Conservation (phyloP, 2,888 invertebrate genomes). For the Eupithecia tripunctaria region DNA sequence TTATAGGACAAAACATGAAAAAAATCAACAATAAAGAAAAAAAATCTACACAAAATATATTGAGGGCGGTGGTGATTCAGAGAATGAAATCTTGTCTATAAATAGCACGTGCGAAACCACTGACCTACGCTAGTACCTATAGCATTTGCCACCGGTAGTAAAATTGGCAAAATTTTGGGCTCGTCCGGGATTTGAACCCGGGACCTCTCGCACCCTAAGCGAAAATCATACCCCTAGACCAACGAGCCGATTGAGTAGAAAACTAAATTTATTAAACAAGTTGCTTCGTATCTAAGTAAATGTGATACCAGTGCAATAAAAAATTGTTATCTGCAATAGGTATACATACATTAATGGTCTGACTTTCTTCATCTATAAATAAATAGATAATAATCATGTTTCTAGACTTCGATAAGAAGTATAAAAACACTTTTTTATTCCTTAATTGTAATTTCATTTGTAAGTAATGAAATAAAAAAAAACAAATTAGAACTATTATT, state of each 20-base stretch:
- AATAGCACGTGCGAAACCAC: neutral
- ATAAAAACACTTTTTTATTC: no score
- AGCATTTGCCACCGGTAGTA: neutral
- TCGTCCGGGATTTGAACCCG: slow-evolving; percentile 85
- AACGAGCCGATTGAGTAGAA: slow-evolving; percentile 44
- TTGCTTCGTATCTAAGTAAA: neutral
- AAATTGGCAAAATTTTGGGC: slow-evolving; percentile 58
- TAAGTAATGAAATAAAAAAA: no score
- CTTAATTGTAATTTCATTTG: no score
- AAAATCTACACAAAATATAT: neutral
- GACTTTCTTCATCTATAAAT: neutral
- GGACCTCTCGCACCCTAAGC: slow-evolving; percentile 85
- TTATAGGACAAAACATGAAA: no score
- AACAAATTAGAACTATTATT: no score
- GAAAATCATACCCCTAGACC: slow-evolving; percentile 83
- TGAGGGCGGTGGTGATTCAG: neutral
- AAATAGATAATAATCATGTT: neutral
- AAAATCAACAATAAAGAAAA: no score
- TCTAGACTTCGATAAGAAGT: no score
- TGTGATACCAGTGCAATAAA: neutral
- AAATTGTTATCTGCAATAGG: neutral
- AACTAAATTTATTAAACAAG: neutral
- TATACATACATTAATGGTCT: neutral
- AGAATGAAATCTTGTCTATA: neutral
- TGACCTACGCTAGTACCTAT: neutral